A percentile compares a stretch with the other conserved stretches of the same genome.
These are phyloP conservation scores for Aromia moschata DNA, from an alignment of 2,888 invertebrate genomes.

Conservation along the genomic window DNA sequence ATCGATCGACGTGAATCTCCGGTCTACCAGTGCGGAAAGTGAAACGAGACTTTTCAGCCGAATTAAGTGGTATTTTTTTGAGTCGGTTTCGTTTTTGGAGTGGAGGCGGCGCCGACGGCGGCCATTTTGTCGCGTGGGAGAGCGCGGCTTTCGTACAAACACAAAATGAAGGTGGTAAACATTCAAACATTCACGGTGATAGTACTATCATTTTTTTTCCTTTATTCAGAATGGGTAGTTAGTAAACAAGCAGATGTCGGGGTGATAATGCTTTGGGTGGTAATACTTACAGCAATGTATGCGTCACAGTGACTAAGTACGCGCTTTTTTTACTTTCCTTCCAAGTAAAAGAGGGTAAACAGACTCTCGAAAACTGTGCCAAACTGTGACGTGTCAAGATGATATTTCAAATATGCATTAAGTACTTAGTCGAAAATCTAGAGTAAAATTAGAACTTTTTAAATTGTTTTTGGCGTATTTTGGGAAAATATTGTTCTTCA, in stretches of 20 bases:
- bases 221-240: no score
- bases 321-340: conserved; percentile 9
- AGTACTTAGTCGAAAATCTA: no score
- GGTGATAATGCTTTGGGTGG: neutral
- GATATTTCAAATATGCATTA: conserved; percentile 14
- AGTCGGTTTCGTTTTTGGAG: conserved; percentile 33
- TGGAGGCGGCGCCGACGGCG: conserved; percentile 31
- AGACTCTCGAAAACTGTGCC: conserved; percentile 8
- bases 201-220: no score
- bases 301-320: conserved; percentile 5
- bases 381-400: conserved; percentile 14
- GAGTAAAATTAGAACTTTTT: no score
- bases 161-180: conserved; percentile 20
- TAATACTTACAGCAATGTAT: neutral
- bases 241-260: neutral
- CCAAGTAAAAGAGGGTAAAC: conserved; percentile 9
- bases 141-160: conserved; percentile 26
- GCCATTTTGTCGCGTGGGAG: conserved; percentile 39
- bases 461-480: no score
- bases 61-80: neutral
- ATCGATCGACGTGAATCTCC: neutral
- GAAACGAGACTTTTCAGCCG: neutral
- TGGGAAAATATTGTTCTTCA: no score
- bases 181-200: no score
- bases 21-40: neutral